Evolutionary conservation across 2,113 vertebrate genomes (phyloP).

Genomic region (Peucedramus taeniatus): DNA sequence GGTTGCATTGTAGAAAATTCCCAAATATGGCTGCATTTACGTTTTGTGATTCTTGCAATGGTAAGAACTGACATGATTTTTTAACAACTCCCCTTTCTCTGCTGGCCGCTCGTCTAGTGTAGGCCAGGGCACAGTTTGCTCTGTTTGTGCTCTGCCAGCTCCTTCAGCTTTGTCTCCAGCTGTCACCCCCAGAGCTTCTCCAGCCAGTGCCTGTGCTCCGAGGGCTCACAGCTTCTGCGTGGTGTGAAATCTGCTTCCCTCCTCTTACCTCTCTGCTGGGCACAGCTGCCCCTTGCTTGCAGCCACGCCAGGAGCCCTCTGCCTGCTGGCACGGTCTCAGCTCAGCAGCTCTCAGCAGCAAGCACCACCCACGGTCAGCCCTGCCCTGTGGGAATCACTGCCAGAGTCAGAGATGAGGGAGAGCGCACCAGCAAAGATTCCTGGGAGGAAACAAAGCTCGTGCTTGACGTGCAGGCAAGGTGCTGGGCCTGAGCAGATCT

Average conservation of each 20-base stretch:
- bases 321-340: rapidly evolving
- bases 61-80: not conserved
- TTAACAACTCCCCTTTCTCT: not conserved
- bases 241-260: not conserved
- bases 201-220: not conserved
- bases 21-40: not conserved
- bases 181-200: not conserved
- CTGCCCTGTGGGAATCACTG: not conserved
- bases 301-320: not conserved
- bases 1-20: not conserved
- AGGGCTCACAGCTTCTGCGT: not conserved
- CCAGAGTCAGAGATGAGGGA: not conserved
- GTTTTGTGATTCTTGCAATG: not conserved
- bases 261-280: not conserved
- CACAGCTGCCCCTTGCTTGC: not conserved
- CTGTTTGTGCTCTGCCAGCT: not conserved
- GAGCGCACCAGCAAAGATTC: not conserved
- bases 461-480: not conserved
- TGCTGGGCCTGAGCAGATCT: not conserved
- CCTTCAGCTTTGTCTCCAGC: not conserved
- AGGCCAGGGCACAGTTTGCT: rapidly evolving
- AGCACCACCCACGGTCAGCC: not conserved
- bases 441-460: not conserved
- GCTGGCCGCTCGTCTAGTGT: not conserved
- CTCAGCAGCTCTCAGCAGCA: not conserved